phyloP scores from a whole-genome alignment of 1,140 invertebrate genomes.

The Lepidurus packardi region DNA sequence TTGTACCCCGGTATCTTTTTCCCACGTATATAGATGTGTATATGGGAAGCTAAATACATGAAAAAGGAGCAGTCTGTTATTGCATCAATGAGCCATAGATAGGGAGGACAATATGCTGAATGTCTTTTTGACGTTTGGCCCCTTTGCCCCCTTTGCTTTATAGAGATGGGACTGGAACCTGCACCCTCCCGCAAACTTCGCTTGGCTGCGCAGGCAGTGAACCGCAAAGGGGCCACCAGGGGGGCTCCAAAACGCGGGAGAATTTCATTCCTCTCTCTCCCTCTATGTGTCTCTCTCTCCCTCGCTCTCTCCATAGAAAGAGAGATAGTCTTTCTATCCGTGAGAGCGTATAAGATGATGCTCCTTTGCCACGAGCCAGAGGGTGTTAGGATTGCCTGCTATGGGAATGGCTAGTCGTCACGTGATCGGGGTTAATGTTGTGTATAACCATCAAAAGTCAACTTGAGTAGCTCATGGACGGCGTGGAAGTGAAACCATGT shows the following conservation, averaged over 20 bases:
- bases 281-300: background rate
- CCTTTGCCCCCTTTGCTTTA: slow-evolving; percentile 14
- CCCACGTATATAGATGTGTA: background rate
- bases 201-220: slow-evolving; percentile 16
- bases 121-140: slow-evolving; percentile 15
- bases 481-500: background rate
- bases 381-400: background rate
- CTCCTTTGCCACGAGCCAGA: background rate
- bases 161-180: background rate
- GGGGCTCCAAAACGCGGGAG: background rate
- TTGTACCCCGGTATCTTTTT: background rate
- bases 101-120: slow-evolving; percentile 21
- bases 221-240: slow-evolving; percentile 1
- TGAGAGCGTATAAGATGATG: background rate
- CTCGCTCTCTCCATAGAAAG: background rate
- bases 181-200: slow-evolving; percentile 20
- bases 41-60: background rate
- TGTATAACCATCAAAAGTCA: slow-evolving; percentile 14
- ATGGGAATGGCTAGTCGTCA: background rate
- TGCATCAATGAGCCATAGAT: slow-evolving; percentile 21
- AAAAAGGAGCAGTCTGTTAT: slow-evolving; percentile 22
- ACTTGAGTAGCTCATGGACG: background rate
- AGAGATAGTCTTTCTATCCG: background rate
- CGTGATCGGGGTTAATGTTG: slow-evolving; percentile 14
- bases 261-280: background rate